Conservation (phyloP, 1,140 invertebrate genomes). For the Fopius arisanus region DNA sequence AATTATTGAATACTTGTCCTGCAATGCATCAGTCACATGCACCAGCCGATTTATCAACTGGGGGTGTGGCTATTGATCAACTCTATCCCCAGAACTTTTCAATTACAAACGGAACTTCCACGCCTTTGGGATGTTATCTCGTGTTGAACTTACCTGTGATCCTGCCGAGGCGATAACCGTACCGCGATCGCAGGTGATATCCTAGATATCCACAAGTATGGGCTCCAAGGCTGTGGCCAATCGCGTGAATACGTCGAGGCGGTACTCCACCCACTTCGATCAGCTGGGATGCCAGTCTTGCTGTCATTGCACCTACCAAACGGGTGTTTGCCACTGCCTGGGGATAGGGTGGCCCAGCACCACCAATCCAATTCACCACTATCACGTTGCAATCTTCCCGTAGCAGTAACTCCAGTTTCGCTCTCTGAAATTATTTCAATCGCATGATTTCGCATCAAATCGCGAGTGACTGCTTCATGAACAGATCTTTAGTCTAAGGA, state of each 20-base stretch:
- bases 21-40: neutral
- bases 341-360: conserved; percentile 85
- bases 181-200: conserved; percentile 67
- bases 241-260: conserved; percentile 72
- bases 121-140: neutral
- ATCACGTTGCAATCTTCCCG: conserved; percentile 78
- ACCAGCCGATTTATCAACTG: too few relatives aligned
- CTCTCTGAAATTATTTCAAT: conserved; percentile 56
- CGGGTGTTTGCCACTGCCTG: conserved; percentile 92
- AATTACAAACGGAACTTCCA: too few relatives aligned
- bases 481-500: too few relatives aligned
- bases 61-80: neutral
- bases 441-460: neutral
- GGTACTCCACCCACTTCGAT: conserved; percentile 54
- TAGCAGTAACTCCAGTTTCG: conserved; percentile 71
- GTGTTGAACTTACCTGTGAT: conserved; percentile 66
- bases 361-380: conserved; percentile 84
- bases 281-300: conserved; percentile 71
- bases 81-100: neutral
- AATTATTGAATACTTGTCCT: neutral
- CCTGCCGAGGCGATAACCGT: conserved; percentile 54
- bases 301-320: conserved; percentile 82
- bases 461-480: too few relatives aligned
- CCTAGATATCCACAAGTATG: conserved; percentile 88
- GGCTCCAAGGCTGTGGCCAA: conserved; percentile 89